These are phyloP conservation scores for Pelecanoides urinatrix DNA, from an alignment of 2,113 vertebrate species.

Conservation along the genomic window DNA sequence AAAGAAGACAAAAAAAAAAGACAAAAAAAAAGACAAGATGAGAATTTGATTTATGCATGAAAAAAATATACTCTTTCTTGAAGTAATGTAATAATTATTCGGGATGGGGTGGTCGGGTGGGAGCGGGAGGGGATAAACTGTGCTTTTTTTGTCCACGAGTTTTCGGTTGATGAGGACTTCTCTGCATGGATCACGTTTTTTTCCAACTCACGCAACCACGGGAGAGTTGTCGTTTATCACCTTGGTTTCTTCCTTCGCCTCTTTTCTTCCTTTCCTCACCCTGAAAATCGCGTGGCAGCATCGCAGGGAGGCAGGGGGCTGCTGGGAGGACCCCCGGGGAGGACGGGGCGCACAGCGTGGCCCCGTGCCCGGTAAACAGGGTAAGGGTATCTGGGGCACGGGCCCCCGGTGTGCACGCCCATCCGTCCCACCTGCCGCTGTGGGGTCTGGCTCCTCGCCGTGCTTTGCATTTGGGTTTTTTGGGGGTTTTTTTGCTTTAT, in stretches of 20 bases:
- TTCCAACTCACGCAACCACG: neutral
- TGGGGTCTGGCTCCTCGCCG: neutral
- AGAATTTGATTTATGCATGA: conserved; percentile 79
- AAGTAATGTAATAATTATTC: conserved; percentile 68
- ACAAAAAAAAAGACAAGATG: conserved; percentile 54
- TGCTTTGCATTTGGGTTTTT: neutral
- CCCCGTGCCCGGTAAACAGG: neutral
- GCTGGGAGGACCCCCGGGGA: neutral
- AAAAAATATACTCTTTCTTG: conserved; percentile 74
- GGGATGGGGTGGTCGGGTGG: conserved; percentile 62
- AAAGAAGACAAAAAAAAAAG: conserved; percentile 80
- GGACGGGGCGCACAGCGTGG: neutral
- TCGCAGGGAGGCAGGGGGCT: neutral
- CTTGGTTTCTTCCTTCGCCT: neutral
- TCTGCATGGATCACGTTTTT: conserved; percentile 59
- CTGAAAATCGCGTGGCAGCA: neutral
- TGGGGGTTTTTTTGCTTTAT: neutral
- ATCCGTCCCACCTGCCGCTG: fast-evolving
- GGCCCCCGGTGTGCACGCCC: fast-evolving
- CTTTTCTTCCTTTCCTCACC: neutral
- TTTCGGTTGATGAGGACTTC: conserved; percentile 54
- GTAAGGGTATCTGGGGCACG: neutral
- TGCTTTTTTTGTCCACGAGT: conserved; percentile 45
- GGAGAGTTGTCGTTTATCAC: neutral
- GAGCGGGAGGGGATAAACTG: conserved; percentile 41